These are phyloP conservation scores for Rutilus rutilus DNA, from an alignment of 2,113 vertebrate species.

Conservation along the genomic window DNA sequence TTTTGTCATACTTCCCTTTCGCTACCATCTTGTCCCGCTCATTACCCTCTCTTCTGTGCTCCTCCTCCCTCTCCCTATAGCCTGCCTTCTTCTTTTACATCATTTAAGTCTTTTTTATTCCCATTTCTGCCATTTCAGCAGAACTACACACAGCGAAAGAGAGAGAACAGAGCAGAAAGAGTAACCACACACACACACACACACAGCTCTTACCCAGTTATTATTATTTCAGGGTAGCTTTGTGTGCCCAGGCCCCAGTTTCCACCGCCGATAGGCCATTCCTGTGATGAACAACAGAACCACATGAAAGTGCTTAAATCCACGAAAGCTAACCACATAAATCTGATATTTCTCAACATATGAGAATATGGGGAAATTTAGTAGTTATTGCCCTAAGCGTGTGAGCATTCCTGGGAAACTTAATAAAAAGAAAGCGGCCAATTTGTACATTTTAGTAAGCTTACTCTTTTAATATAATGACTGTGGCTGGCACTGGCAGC, in stretches of 20 bases:
- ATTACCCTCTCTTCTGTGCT: conserved; percentile 3
- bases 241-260: conserved; percentile 97
- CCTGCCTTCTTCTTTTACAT: conserved; percentile 23
- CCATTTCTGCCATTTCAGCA: conserved; percentile 53
- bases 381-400: background rate
- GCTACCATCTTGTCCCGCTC: conserved; percentile 25
- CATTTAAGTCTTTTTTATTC: background rate
- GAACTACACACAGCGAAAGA: conserved; percentile 40
- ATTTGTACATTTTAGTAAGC: conserved; percentile 23
- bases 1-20: conserved; percentile 9
- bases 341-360: background rate
- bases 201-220: conserved; percentile 90
- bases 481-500: conserved; percentile 19
- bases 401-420: background rate
- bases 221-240: conserved; percentile 98
- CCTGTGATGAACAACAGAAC: conserved; percentile 77
- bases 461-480: conserved; percentile 6
- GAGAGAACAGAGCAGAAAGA: background rate
- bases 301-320: conserved; percentile 46
- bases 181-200: conserved; percentile 3
- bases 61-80: background rate
- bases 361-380: background rate
- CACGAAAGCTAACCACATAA: conserved; percentile 9
- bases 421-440: conserved; percentile 2
- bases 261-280: conserved; percentile 98